Base-by-base conservation (phyloP, 2,113 vertebrate genomes). In the Axis porcinus region DNA sequence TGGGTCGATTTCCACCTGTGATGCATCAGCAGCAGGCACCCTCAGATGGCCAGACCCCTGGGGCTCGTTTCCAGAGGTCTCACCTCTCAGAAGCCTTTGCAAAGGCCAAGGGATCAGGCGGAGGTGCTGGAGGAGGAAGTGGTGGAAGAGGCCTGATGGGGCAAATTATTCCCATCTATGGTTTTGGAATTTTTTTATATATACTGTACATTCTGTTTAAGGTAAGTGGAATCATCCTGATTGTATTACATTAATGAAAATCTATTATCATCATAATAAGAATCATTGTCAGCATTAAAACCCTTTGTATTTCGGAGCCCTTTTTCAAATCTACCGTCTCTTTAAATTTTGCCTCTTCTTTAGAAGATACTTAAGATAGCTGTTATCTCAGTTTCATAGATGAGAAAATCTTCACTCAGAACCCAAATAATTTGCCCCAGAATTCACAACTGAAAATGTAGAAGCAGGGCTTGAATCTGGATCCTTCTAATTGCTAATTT, bases 161-260 rank as follows among this genome's bases (percentile, higher is more conserved):
- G 30, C 99, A 99, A 98, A 99, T 99, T 79, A 99, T 99, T 92
- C 99, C 99, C 67, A 99, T 99, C 95, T 99, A 99, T 97, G 99
- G 99, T 93, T 99, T 99, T 98, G 99, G 99, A 55, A 99, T 99
- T 92, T 99, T 99, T 95, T 99, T 99, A 67, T 99, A 99, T 96
- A 99, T 99, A 96, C 86, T 99, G 13, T 99, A 99, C 97, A 99
- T 99, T 96, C 99, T 99, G 25, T 99, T 99, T 98, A 99, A 99
- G 99, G 99, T 99, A 99, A 99, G 98, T 96, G 78, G 43, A 23
- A 64, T 58, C 43, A 55, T 93, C 82, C n/a, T 94, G 90, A 30
- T 54, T 43, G 40, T 90, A 55, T 81, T 84, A 85, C 13, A 67
- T 88, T 90, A 91, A 0, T 78, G 74, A 94, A 94, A 97, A 90